Evolutionary conservation across 2,797 vertebrate species (phyloP), one percentile per base, ranked within the genome.

Genomic region (Simalia tracyae): DNA sequence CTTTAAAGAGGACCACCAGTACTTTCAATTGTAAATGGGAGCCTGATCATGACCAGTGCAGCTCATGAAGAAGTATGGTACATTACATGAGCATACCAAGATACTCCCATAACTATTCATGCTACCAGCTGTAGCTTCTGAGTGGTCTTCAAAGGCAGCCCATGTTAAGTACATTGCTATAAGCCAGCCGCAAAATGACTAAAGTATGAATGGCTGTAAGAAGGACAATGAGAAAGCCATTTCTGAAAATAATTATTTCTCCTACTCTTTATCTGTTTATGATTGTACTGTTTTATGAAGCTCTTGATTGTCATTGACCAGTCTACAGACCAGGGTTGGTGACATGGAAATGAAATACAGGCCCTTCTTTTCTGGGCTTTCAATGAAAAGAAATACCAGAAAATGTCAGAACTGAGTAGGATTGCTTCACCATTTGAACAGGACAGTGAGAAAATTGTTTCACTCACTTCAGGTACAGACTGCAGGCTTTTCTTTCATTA

Each of bases 401-500:
- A 15, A 54, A 61, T 93, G 90, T 84, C 0, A 9, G 92, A 88
- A 12, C 91, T 86, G 76, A 91, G 92, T n/a, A 86, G 81, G 85
- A n/a, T 85, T 91, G 50, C 46, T 95, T 91, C 89, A 93, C 90
- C 86, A 89, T 94, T 91, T 0, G 0, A 91, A 94, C 50, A 42
- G 95, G 93, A 93, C 31, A 2, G 46, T 0, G 1, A 93, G 87
- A 36, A 92, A 92, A 95, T 93, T 22, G 72, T 95, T 94, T 93
- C 92, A 88, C 92, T 92, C 93, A 90, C 89, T 89, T 87, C 90
- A 5, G 17, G 86, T 54, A 10, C 92, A 9, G 0, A 87, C 92
- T 92, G 50, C 7, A 95, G 92, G 84, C 26, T 95, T 95, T 96
- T 91, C 87, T 94, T 95, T 95, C 59, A 94, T 95, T 94, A 86